Conservation (phyloP, 2,888 invertebrate species). For the Drosophila lacicola region DNA sequence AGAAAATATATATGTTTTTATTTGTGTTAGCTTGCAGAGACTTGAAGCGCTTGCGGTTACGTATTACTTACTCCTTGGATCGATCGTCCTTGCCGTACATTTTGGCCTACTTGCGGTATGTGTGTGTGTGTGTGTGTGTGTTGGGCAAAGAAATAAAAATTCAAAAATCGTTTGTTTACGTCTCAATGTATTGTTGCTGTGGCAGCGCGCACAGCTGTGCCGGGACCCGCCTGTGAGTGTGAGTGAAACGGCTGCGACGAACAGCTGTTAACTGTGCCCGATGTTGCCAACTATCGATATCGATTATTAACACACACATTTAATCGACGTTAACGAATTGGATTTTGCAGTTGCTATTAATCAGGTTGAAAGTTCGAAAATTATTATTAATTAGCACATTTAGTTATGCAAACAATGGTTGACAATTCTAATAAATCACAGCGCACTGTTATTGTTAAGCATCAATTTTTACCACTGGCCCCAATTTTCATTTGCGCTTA, state of each 20-base stretch:
- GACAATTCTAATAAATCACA: no score
- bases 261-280: slow-evolving; percentile 30
- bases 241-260: background rate
- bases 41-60: slow-evolving; percentile 22
- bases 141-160: slow-evolving; percentile 26
- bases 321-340: background rate
- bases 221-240: background rate
- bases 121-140: background rate
- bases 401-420: no score
- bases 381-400: no score
- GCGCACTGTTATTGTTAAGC: no score
- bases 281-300: background rate
- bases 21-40: background rate
- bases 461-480: no score
- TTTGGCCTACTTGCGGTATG: slow-evolving; percentile 11
- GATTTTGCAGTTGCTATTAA: background rate
- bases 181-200: slow-evolving; percentile 30
- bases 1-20: background rate
- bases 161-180: slow-evolving; percentile 52
- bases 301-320: background rate
- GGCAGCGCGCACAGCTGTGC: slow-evolving; percentile 26
- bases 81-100: slow-evolving; percentile 83
- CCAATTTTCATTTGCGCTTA: no score
- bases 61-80: slow-evolving; percentile 80
- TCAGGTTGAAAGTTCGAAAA: no score